These are phyloP conservation scores for Apotomis betuletana DNA, from an alignment of 2,888 invertebrate genomes.

Conservation along the genomic window DNA sequence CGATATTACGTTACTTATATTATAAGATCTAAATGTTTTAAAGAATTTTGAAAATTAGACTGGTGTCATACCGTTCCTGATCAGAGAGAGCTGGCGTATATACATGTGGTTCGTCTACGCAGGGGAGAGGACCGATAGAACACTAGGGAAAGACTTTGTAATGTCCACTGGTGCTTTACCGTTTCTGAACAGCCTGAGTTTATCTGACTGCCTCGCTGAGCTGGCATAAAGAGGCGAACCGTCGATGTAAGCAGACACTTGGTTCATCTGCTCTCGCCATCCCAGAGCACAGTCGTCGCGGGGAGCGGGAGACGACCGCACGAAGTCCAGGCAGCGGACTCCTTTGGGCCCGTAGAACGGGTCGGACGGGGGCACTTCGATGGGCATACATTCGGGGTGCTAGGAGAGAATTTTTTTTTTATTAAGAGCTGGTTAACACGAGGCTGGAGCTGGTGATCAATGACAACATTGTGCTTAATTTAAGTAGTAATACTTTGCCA, in stretches of 20 bases:
- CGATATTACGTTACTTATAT: no score
- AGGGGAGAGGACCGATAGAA: no score
- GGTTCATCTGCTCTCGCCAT: slow-evolving; percentile 93
- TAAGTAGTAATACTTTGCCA: no score
- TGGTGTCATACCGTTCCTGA: slow-evolving; percentile 76
- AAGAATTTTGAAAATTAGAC: no score
- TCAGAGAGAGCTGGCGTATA: slow-evolving; percentile 85
- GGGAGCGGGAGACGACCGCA: slow-evolving; percentile 91
- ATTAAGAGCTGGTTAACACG: neutral
- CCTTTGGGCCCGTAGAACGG: slow-evolving; percentile 88
- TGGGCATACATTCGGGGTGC: slow-evolving; percentile 94
- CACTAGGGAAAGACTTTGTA: no score
- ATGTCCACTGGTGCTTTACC: slow-evolving; percentile 73
- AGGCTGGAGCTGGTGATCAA: no score
- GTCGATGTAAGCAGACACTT: slow-evolving; percentile 91
- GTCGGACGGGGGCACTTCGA: slow-evolving; percentile 88
- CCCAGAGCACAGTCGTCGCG: slow-evolving; percentile 91
- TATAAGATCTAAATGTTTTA: neutral
- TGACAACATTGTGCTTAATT: no score
- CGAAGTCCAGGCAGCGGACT: slow-evolving; percentile 91
- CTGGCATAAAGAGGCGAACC: slow-evolving; percentile 93
- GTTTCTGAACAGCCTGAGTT: slow-evolving; percentile 88
- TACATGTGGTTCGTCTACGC: no score
- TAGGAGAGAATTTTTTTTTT: no score
- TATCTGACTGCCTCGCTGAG: slow-evolving; percentile 87